phyloP scores from a whole-genome alignment of 1,140 invertebrate genomes.

The Drosophila arawakana region DNA sequence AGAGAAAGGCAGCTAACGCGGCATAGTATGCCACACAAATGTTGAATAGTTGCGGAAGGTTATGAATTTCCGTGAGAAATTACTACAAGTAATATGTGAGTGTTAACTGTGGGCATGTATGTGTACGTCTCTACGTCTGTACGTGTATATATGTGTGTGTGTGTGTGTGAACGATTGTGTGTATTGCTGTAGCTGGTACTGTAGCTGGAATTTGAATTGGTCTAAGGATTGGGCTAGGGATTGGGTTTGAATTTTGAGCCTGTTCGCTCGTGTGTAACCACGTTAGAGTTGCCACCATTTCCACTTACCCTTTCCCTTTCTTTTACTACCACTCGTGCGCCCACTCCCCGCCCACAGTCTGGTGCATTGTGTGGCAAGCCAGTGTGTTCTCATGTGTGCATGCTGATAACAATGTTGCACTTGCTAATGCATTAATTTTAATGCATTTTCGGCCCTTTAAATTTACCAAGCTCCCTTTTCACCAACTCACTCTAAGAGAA shows the following conservation, averaged over 20 bases:
- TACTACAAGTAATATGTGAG: constrained; percentile 83
- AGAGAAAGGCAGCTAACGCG: constrained; percentile 44
- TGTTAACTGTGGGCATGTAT: constrained; percentile 40
- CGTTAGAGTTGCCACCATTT: constrained; percentile 20
- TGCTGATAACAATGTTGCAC: constrained; percentile 80
- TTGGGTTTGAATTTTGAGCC: constrained; percentile 35
- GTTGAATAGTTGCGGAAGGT: constrained; percentile 82
- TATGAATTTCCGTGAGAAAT: constrained; percentile 83
- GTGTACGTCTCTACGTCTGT: neutral
- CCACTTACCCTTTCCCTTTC: neutral
- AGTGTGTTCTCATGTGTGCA: constrained; percentile 77
- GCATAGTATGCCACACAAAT: constrained; percentile 79
- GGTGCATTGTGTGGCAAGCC: constrained; percentile 14
- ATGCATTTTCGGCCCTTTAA: constrained; percentile 67
- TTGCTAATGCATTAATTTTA: constrained; percentile 82
- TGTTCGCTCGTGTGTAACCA: constrained; percentile 73
- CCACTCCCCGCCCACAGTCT: neutral
- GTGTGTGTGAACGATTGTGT: constrained; percentile 13
- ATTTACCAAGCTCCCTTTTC: constrained; percentile 20
- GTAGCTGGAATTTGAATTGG: neutral
- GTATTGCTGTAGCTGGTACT: constrained; percentile 14
- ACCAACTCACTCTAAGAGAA: too few relatives aligned
- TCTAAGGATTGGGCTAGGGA: constrained; percentile 27
- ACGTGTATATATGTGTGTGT: constrained; percentile 6
- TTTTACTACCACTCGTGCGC: neutral